A percentile compares a stretch with the other conserved stretches of the same genome.
Conservation (phyloP, 2,797 vertebrate genomes). For the Babyrousa celebensis region DNA sequence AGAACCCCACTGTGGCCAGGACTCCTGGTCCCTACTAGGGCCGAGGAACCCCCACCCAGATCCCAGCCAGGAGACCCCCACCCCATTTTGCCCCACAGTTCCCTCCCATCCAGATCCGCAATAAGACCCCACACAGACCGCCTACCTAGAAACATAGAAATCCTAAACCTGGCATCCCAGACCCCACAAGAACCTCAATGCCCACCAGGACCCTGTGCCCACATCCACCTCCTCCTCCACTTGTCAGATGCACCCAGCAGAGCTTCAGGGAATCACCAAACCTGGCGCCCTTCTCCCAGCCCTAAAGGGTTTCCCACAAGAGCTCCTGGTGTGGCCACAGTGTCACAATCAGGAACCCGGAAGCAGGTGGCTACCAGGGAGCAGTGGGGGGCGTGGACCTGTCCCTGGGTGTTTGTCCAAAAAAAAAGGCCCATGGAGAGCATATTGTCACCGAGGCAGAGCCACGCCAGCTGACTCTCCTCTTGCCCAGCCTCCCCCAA, state of each 20-base stretch:
- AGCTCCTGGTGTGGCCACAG: accelerated
- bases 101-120: background rate
- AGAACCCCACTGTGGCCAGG: no score
- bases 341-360: background rate
- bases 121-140: background rate
- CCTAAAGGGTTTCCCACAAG: background rate
- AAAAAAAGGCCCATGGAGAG: no score
- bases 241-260: background rate
- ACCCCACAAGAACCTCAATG: no score
- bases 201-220: no score
- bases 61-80: background rate
- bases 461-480: no score
- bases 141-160: background rate
- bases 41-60: no score
- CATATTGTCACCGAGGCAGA: background rate
- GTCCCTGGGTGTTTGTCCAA: no score
- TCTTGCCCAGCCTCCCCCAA: no score
- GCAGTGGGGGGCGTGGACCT: background rate
- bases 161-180: background rate
- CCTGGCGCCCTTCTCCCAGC: background rate
- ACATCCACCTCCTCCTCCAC: no score
- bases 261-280: background rate
- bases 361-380: background rate
- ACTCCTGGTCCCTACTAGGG: background rate
- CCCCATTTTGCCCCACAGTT: accelerated